Conservation (phyloP, 2,113 vertebrate species). For the Sapajus apella region DNA sequence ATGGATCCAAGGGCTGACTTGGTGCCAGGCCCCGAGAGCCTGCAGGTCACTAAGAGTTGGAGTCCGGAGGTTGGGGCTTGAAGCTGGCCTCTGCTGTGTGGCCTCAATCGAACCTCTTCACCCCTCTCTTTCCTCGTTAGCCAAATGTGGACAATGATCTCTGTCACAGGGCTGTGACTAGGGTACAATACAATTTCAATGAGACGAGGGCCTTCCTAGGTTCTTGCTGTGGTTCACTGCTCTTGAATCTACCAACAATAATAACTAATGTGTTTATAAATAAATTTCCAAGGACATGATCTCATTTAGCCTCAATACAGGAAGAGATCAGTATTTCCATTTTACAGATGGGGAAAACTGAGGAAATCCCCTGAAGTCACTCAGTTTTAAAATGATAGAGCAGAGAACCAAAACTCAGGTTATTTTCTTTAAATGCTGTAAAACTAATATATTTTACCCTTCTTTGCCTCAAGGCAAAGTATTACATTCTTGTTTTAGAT, state of each 20-base stretch:
- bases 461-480: constrained; percentile 23
- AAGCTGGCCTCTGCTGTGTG: background rate
- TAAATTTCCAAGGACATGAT: background rate
- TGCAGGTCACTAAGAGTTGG: background rate
- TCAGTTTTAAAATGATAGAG: background rate
- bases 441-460: background rate
- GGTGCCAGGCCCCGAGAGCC: background rate
- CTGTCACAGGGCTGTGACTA: too few species aligned
- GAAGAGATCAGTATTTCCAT: background rate
- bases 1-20: background rate
- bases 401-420: background rate
- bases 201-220: background rate
- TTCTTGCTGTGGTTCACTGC: background rate
- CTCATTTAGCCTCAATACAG: background rate
- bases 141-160: background rate
- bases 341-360: constrained; percentile 26
- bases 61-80: background rate
- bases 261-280: background rate
- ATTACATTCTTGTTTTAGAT: background rate
- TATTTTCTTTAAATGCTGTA: background rate
- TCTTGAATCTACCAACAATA: background rate
- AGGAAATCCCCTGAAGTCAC: background rate
- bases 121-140: background rate
- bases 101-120: background rate
- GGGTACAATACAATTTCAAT: background rate